Evolutionary conservation across 2,797 vertebrate genomes (phyloP), one percentile per base, ranked within the genome.

Genomic region (Acipenser oxyrinchus): DNA sequence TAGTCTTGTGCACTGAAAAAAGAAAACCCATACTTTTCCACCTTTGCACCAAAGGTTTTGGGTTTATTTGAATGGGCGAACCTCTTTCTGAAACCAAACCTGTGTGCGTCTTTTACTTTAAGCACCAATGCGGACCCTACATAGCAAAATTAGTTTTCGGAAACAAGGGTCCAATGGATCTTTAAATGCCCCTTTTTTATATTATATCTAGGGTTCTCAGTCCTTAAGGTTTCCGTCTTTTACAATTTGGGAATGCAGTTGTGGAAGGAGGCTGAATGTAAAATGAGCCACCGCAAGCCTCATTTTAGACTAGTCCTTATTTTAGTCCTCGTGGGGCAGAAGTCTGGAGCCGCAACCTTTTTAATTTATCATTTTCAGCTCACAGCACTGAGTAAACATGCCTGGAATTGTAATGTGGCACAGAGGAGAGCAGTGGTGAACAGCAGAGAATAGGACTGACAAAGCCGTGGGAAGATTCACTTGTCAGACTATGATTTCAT

Each of bases 261-360:
- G 79, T 81, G 57, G 7, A 68, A 74, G 78, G 73, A 79, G 84
- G 84, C 82, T 84, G 83, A 75, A 68, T 70, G 79, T 68, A 74
- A 75, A 79, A 76, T 82, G 73, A 75, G 74, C 82, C 81, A 81
- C 55, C n/a, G 69, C 49, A 10, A 48, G 49, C 23, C 61, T 15
- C 6, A 23, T 15, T 61, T 23, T 51, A n/a, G 18, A 48, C 49
- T 58, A 51, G 48, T 50, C 63, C 49, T 12, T 49, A 71, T 70
- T 76, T 7, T 49, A 9, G 10, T 49, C 23, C 66, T 68, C 23
- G 4, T 15, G 64, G 53, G 62, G 60, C n/a, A n/a, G 57, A 6
- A 13, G 51, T 49, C 60, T 10, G 10, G 51, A 66, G 68, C 60
- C 5, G 55, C 65, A 62, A 49, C 69, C 64, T 70, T 12, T 60